Evolutionary conservation across 2,888 invertebrate genomes (phyloP), one percentile per base, ranked within the genome.

Genomic region (Isoperla grammatica): DNA sequence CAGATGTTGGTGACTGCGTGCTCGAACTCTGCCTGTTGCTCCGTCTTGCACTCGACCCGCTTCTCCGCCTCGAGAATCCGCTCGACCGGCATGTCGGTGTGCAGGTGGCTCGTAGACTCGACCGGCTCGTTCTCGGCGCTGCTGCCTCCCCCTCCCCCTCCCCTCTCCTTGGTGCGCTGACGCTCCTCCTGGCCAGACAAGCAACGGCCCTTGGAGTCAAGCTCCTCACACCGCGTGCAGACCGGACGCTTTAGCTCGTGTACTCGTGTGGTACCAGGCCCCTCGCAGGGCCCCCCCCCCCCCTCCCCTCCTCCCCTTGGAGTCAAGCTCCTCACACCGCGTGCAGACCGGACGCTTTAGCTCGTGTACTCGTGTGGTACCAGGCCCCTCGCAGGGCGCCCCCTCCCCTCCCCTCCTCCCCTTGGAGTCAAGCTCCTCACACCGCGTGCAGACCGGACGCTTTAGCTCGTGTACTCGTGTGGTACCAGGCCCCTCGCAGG

Each of bases 31-130:
- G 76, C 71, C 65, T 73, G 73, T 20, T 80, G 79, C 67, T 84
- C 84, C 59, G 79, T 79, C 67, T 80, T 81, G 69, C 81, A 81
- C 63, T 88, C 87, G 13, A 84, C 82, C 60, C 85, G 79, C 68
- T 86, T 81, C 69, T 98, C 97, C 61, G 96, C 95, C 72, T 97
- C 96, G 67, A 95, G 77, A 67, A 98, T 87, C 69, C 92, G 83
- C 71, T 97, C 96, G 67, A 96, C 87, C 2, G 95, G 93, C 83
- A 97, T 88, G 76, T 97, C 96, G 68, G 82, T 87, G 78, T 81
- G 86, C 64, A 83, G 73, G 66, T 78, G 81, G 66, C 83, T 84
- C 29, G 86, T 86, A 49, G 29, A 29, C 76, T 92, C 92, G 56
- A 89, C 90, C 70, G 93, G 93, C 54, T 76, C 78, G 61, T 79